phyloP scores from a whole-genome alignment of 2,113 vertebrate genomes.

The Chamaetylas fuelleborni region DNA sequence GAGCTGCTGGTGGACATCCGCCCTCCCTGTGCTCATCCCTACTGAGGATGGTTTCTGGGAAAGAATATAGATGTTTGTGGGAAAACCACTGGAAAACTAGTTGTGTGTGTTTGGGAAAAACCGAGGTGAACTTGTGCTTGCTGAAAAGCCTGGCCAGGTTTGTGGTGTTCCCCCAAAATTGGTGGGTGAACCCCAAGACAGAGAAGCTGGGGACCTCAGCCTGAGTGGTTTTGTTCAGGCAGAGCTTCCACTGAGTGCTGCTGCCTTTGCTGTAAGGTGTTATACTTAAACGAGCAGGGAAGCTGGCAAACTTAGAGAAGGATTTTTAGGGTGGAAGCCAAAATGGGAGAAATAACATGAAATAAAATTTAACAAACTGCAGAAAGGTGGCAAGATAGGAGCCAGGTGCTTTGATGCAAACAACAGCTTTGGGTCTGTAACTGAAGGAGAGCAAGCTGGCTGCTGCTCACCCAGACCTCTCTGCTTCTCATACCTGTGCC shows the following conservation, averaged over 20 bases:
- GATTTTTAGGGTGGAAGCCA: neutral
- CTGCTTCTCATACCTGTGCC: neutral
- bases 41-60: neutral
- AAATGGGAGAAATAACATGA: neutral
- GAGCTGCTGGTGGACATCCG: neutral
- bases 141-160: neutral
- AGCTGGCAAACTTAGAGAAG: neutral
- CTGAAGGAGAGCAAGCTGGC: neutral
- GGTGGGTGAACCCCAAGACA: neutral
- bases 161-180: fast-evolving
- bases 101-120: neutral
- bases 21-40: neutral
- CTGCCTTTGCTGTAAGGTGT: neutral
- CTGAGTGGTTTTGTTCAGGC: neutral
- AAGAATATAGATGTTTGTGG: neutral
- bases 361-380: neutral
- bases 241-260: neutral
- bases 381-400: neutral
- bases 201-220: neutral
- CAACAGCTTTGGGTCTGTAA: neutral
- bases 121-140: fast-evolving
- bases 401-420: neutral
- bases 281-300: neutral
- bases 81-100: neutral
- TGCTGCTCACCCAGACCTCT: fast-evolving